Evolutionary conservation across 2,888 invertebrate species (phyloP).

Genomic region (Fragum sueziense): DNA sequence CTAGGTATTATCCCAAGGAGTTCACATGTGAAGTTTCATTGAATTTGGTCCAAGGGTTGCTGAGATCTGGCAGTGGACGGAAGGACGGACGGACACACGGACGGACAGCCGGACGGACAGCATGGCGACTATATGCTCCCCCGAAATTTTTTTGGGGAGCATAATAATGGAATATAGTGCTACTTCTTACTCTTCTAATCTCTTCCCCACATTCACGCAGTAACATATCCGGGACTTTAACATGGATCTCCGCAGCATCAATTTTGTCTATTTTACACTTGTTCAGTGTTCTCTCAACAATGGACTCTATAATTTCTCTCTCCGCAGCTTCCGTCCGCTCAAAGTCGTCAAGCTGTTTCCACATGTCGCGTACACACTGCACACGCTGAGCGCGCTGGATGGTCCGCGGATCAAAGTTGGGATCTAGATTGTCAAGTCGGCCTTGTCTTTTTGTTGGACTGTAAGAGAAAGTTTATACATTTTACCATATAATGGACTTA

Average conservation of each 20-base stretch:
- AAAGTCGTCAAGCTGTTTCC: constrained; percentile 74
- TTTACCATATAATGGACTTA: no score
- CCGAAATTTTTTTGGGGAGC: no score
- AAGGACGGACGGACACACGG: no score
- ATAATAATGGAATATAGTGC: no score
- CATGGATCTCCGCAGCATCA: constrained; percentile 71
- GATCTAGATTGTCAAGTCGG: constrained; percentile 61
- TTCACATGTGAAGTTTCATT: no score
- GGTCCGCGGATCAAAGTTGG: constrained; percentile 70
- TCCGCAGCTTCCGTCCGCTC: constrained; percentile 61
- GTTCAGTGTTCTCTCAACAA: constrained; percentile 72
- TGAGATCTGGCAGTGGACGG: no score
- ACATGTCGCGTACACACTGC: constrained; percentile 75
- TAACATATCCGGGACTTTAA: constrained; percentile 78
- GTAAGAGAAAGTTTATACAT: constrained; percentile 16
- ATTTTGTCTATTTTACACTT: constrained; percentile 73
- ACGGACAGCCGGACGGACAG: no score
- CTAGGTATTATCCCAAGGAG: no score
- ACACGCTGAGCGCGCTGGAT: constrained; percentile 73
- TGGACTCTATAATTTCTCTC: constrained; percentile 74
- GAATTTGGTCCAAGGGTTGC: no score
- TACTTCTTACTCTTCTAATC: constrained; percentile 77
- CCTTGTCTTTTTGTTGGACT: constrained; percentile 64
- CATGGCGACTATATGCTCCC: no score
- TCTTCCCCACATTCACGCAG: constrained; percentile 78